Evolutionary conservation across 1,140 invertebrate species (phyloP).

Genomic region (Cyclargus thomasi): DNA sequence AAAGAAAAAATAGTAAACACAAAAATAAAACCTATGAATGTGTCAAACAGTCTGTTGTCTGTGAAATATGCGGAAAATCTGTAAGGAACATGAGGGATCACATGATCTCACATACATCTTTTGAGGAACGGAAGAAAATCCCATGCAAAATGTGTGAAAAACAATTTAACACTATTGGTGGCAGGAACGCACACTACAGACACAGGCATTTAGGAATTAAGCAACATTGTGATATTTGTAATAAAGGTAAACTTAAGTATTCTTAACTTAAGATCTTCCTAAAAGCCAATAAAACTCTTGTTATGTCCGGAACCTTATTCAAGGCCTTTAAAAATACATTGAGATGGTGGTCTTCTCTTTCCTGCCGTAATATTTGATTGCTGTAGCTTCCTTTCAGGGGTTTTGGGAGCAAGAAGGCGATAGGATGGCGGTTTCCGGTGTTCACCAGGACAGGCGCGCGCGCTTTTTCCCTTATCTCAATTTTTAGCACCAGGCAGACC

Average conservation of each 20-base stretch:
- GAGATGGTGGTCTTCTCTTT: too few species aligned
- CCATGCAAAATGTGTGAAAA: conserved; percentile 52
- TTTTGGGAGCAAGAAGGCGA: too few species aligned
- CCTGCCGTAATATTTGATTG: too few species aligned
- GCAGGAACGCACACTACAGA: conserved; percentile 46
- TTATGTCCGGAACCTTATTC: too few species aligned
- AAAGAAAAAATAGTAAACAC: conserved; percentile 34
- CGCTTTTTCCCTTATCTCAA: too few species aligned
- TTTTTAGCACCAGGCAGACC: too few species aligned
- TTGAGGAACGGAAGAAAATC: conserved; percentile 28
- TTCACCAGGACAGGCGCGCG: too few species aligned
- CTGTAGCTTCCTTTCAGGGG: too few species aligned
- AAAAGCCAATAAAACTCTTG: too few species aligned
- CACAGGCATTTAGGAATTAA: conserved; percentile 53
- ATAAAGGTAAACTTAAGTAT: conserved; percentile 42
- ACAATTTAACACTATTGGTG: conserved; percentile 34
- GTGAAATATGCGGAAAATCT: conserved; percentile 55
- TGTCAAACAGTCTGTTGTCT: conserved; percentile 33
- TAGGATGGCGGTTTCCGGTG: too few species aligned
- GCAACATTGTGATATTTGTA: conserved; percentile 48
- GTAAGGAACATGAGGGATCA: conserved; percentile 49
- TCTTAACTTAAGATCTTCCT: neutral
- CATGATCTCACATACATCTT: conserved; percentile 34
- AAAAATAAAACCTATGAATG: conserved; percentile 21
- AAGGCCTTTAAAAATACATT: too few species aligned